Evolutionary conservation across 2,113 vertebrate genomes (phyloP).

Genomic region (Platichthys flesus): DNA sequence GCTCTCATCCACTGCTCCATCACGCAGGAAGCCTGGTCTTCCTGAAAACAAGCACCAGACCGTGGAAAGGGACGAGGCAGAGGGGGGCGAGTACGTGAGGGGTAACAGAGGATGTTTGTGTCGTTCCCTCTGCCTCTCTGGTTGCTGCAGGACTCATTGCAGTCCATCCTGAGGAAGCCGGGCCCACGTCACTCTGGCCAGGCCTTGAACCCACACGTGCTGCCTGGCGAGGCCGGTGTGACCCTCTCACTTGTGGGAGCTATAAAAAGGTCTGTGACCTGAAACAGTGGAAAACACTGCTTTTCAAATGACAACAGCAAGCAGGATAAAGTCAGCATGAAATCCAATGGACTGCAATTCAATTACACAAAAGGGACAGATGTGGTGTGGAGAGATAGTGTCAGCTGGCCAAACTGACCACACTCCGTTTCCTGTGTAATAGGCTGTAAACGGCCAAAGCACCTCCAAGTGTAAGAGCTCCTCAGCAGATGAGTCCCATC

Average conservation of each 20-base stretch:
- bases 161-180: slow-evolving; percentile 84
- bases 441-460: slow-evolving; percentile 19
- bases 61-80: slow-evolving; percentile 74
- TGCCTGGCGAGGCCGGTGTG: slow-evolving; percentile 22
- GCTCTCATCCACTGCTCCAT: slow-evolving; percentile 63
- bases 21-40: slow-evolving; percentile 74
- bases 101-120: slow-evolving; percentile 84
- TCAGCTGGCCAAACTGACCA: neutral
- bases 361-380: slow-evolving; percentile 13
- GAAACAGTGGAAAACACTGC: slow-evolving; percentile 8
- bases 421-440: slow-evolving; percentile 29
- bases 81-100: slow-evolving; percentile 47
- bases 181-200: slow-evolving; percentile 69
- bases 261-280: neutral
- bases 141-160: slow-evolving; percentile 64
- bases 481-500: slow-evolving; percentile 6
- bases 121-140: slow-evolving; percentile 64
- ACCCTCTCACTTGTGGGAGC: slow-evolving; percentile 29
- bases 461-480: slow-evolving; percentile 46
- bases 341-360: neutral
- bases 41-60: slow-evolving; percentile 68
- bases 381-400: neutral
- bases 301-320: slow-evolving; percentile 9
- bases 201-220: slow-evolving; percentile 57
- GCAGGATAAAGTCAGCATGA: slow-evolving; percentile 2